Evolutionary conservation across 2,797 vertebrate genomes (phyloP).

Genomic region (Cirrhinus molitorella): DNA sequence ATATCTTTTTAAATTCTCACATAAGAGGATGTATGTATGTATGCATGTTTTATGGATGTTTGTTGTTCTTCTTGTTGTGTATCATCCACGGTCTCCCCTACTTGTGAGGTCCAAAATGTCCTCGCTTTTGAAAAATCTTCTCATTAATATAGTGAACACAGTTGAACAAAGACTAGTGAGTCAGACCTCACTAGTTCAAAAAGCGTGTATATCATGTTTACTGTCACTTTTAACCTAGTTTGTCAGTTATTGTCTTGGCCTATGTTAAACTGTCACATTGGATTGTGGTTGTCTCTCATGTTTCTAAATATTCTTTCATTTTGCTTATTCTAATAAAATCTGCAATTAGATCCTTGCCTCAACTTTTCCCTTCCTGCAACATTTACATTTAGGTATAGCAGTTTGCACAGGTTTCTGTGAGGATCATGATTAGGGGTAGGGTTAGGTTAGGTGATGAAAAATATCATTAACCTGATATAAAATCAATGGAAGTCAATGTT

Average conservation of each 20-base stretch:
- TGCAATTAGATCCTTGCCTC: too few species aligned
- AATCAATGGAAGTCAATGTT: background rate
- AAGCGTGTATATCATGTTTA: background rate
- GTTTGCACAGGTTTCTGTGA: background rate
- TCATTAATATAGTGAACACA: background rate
- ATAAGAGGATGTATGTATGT: background rate
- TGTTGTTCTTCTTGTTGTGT: too few species aligned
- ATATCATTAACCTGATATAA: background rate
- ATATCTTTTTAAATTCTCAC: background rate
- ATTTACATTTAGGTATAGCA: background rate
- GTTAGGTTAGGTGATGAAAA: background rate
- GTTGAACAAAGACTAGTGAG: background rate
- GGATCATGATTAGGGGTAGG: background rate
- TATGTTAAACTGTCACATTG: background rate
- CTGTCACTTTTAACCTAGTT: background rate
- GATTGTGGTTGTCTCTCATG: too few species aligned
- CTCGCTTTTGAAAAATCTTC: background rate
- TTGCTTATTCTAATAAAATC: too few species aligned
- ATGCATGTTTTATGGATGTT: constrained; percentile 1
- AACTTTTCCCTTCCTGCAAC: too few species aligned
- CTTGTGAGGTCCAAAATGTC: background rate
- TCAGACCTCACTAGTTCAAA: background rate
- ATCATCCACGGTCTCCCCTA: too few species aligned
- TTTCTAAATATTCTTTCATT: too few species aligned
- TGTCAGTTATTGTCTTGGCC: background rate